Evolutionary conservation across 2,113 vertebrate species (phyloP), one percentile per base, ranked within the genome.

Genomic region (Rhipidura dahli): DNA sequence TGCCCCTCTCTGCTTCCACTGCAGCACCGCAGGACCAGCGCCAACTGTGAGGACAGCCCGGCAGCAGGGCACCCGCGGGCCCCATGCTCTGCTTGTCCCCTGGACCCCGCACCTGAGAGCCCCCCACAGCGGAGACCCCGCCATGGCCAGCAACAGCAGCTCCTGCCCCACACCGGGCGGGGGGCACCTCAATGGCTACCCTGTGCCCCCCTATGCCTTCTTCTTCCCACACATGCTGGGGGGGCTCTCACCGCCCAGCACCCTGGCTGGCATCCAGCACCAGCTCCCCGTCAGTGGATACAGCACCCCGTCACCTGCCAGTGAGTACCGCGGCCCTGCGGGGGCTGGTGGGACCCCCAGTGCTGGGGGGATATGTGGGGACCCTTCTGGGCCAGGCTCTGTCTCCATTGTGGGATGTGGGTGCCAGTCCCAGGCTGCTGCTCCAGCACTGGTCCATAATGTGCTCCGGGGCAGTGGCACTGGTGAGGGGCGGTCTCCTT

Each of bases 141-240:
- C 93, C 96, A 99, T 99, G 99, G 98, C 99, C 91, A 99, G 99
- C 97, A 99, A 99, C 98, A 99, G 99, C 96, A 99, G 99, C 97
- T 98, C 98, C 91, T 97, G 98, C 92, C 98, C 99, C 51, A 98
- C 98, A 28, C 97, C 98, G 7, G 98, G 97, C 64, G 98, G 98
- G 40, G 98, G 98, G 90, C 99, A 99, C 98, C 98, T 99, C 87
- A 99, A 98, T 40, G 98, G 99, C 77, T 99, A 99, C 97, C 99
- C 99, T 0, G 98, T 99, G 97, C 98, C 99, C 91, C 98, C 98
- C 96, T 99, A 99, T 66, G 99, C 99, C 97, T 99, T 99, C 98
- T 99, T 99, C 98, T 99, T 99, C 94, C 99, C 99, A 6, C 99
- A 99, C 87, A 98, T 99, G 98, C 90, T 99, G 85, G 99, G 99